Conservation (phyloP, 2,888 invertebrate genomes). For the Cosmorhoe ocellata region DNA sequence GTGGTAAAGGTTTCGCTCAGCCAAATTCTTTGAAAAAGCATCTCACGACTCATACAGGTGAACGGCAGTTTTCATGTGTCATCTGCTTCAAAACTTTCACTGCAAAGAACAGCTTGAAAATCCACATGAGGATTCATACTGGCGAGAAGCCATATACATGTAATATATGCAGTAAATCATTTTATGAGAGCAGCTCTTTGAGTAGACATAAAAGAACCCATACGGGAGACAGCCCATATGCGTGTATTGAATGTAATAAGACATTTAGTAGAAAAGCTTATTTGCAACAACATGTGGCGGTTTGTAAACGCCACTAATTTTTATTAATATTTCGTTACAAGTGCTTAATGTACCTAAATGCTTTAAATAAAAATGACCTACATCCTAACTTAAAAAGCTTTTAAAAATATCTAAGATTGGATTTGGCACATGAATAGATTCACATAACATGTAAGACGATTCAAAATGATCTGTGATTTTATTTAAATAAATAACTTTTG, state of each 20-base stretch:
- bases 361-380: too few species aligned
- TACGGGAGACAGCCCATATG: constrained; percentile 18
- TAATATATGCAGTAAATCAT: constrained; percentile 22
- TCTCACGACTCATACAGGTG: constrained; percentile 21
- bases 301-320: constrained; percentile 15
- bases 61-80: constrained; percentile 14
- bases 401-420: too few species aligned
- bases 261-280: constrained; percentile 22
- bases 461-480: too few species aligned
- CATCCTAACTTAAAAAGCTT: too few species aligned
- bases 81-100: constrained; percentile 17
- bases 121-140: constrained; percentile 17
- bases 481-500: too few species aligned
- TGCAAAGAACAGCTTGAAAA: constrained; percentile 15
- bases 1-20: constrained; percentile 21
- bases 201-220: constrained; percentile 19
- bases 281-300: constrained; percentile 15
- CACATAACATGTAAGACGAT: too few species aligned
- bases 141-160: constrained; percentile 18
- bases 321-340: too few species aligned
- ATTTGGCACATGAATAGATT: too few species aligned
- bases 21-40: constrained; percentile 19
- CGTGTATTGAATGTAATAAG: constrained; percentile 14
- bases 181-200: constrained; percentile 17
- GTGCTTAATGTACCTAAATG: too few species aligned